phyloP scores from a whole-genome alignment of 2,113 vertebrate genomes.

The Erythrocercus mccallii region DNA sequence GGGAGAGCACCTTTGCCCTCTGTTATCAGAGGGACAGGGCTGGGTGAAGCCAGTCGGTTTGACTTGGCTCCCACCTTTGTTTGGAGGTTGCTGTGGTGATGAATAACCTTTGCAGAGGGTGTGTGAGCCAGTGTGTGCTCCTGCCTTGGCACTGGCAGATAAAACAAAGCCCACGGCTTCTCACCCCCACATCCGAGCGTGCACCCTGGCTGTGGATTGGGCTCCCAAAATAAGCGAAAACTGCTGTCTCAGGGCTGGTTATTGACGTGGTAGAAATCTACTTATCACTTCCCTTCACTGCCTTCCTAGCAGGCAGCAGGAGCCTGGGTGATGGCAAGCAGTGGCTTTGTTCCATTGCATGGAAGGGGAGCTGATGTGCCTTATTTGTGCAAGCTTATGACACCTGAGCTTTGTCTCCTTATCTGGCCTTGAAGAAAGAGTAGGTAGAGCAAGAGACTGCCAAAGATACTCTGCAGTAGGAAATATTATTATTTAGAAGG shows the following conservation, averaged over 20 bases:
- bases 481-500: background rate
- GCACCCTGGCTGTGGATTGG: background rate
- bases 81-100: slow-evolving; percentile 68
- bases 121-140: background rate
- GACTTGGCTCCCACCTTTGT: slow-evolving; percentile 41
- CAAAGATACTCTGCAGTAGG: background rate
- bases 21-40: background rate
- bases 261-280: background rate
- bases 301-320: background rate
- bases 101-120: background rate
- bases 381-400: background rate
- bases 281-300: fast-evolving
- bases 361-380: background rate
- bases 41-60: background rate
- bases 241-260: background rate
- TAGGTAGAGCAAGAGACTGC: background rate
- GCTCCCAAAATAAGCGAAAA: background rate
- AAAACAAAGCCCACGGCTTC: background rate
- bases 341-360: background rate
- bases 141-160: background rate
- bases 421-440: background rate
- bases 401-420: background rate
- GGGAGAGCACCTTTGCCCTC: background rate
- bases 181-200: fast-evolving
- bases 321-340: background rate